Evolutionary conservation across 2,113 vertebrate genomes (phyloP).

Genomic region (Prionailurus bengalensis): DNA sequence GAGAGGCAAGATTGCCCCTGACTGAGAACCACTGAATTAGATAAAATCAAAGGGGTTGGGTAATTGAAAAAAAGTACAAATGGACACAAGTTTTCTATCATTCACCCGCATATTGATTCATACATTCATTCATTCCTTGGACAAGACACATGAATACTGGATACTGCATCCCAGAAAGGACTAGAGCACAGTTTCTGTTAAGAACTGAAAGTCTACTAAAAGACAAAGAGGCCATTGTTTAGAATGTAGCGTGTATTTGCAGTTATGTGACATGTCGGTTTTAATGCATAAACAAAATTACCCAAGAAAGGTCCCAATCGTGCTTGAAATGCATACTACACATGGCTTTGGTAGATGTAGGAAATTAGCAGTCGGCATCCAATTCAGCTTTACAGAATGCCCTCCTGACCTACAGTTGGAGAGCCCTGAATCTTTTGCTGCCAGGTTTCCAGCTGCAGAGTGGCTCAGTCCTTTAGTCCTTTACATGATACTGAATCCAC

Average conservation of each 20-base stretch:
- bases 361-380: not conserved
- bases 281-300: conserved; percentile 51
- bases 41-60: not conserved
- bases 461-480: not conserved
- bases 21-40: not conserved
- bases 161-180: not conserved
- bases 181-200: not conserved
- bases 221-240: not conserved
- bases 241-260: not conserved
- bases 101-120: not conserved
- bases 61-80: conserved; percentile 12
- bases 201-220: not conserved
- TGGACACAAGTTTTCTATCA: not conserved
- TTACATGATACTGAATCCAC: not conserved
- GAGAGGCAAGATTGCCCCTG: not conserved
- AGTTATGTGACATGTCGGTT: not conserved
- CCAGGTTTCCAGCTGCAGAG: not conserved
- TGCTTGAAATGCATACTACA: not conserved
- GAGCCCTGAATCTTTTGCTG: not conserved
- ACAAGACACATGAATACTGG: not conserved
- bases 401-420: not conserved
- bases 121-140: not conserved
- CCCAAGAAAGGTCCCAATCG: not conserved
- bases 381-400: not conserved
- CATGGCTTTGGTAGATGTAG: not conserved